A percentile compares a stretch with the other conserved stretches of the same genome.
These are phyloP conservation scores for Andrena flavipes DNA, from an alignment of 2,888 invertebrate genomes.

Conservation along the genomic window DNA sequence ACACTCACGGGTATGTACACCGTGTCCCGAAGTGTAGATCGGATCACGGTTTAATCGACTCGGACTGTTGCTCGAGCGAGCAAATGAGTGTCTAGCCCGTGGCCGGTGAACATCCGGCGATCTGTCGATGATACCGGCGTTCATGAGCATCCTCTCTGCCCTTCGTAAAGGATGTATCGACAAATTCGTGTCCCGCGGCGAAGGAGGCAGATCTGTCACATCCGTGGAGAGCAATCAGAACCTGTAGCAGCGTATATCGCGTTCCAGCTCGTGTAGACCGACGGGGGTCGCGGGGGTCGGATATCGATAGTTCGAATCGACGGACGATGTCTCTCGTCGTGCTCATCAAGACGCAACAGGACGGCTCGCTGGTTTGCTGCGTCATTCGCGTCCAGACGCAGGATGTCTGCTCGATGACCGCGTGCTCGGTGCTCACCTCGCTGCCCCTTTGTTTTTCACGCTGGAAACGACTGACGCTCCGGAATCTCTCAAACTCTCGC, in stretches of 20 bases:
- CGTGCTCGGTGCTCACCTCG: not conserved
- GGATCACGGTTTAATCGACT: constrained; percentile 57
- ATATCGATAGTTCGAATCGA: constrained; percentile 83
- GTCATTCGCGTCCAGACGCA: constrained; percentile 75
- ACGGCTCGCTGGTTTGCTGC: constrained; percentile 74
- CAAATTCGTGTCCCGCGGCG: constrained; percentile 77
- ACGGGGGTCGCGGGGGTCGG: constrained; percentile 77
- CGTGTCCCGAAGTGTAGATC: constrained; percentile 9
- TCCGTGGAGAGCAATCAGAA: constrained; percentile 78
- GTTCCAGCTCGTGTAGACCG: constrained; percentile 61
- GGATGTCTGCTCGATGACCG: constrained; percentile 50
- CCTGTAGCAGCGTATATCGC: constrained; percentile 71
- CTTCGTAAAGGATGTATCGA: constrained; percentile 59
- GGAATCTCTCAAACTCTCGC: no score
- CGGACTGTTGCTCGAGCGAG: constrained; percentile 46
- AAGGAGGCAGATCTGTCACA: constrained; percentile 76
- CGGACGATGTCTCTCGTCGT: constrained; percentile 81
- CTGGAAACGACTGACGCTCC: not conserved
- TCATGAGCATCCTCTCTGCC: constrained; percentile 22
- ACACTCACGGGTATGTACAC: not conserved
- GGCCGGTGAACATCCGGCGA: constrained; percentile 57
- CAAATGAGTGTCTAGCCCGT: constrained; percentile 59
- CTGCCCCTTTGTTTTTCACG: constrained; percentile 62
- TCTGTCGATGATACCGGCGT: constrained; percentile 56
- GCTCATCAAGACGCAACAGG: constrained; percentile 80